Evolutionary conservation across 2,797 vertebrate species (phyloP).

Genomic region (Zenarchopterus dispar): DNA sequence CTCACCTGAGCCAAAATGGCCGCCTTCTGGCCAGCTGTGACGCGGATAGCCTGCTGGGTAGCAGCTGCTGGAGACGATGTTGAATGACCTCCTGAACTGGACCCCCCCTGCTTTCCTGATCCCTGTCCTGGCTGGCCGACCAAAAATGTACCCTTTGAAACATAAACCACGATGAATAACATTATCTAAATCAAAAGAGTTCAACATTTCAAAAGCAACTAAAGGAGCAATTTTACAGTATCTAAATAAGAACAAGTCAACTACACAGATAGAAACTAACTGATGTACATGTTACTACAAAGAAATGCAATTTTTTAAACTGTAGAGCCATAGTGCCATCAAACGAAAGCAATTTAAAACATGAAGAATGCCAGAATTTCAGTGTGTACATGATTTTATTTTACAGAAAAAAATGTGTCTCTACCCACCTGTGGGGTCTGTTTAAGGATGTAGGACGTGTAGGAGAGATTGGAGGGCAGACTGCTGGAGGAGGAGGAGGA

Average conservation of each 20-base stretch:
- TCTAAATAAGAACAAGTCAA: too few relatives aligned
- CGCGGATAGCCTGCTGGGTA: conserved; percentile 90
- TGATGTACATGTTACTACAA: too few relatives aligned
- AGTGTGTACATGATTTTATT: background rate
- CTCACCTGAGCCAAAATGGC: conserved; percentile 95
- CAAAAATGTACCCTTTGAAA: conserved; percentile 92
- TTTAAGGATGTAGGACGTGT: conserved; percentile 98
- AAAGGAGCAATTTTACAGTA: too few relatives aligned
- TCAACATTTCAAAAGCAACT: too few relatives aligned
- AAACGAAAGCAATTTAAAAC: background rate
- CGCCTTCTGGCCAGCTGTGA: conserved; percentile 95
- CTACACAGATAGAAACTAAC: too few relatives aligned
- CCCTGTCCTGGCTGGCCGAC: conserved; percentile 94
- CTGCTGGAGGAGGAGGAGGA: conserved; percentile 82
- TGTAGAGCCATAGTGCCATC: background rate
- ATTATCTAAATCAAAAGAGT: background rate
- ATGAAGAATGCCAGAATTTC: too few relatives aligned
- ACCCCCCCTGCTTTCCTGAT: conserved; percentile 88
- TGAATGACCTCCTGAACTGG: conserved; percentile 84
- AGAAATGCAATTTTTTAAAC: too few relatives aligned
- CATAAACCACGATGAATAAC: background rate
- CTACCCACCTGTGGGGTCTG: conserved; percentile 94
- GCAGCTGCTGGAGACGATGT: conserved; percentile 84
- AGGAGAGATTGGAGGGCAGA: conserved; percentile 93
- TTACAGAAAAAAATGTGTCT: background rate